These are phyloP conservation scores for Cerastoderma edule DNA, from an alignment of 2,888 invertebrate species.

Conservation along the genomic window DNA sequence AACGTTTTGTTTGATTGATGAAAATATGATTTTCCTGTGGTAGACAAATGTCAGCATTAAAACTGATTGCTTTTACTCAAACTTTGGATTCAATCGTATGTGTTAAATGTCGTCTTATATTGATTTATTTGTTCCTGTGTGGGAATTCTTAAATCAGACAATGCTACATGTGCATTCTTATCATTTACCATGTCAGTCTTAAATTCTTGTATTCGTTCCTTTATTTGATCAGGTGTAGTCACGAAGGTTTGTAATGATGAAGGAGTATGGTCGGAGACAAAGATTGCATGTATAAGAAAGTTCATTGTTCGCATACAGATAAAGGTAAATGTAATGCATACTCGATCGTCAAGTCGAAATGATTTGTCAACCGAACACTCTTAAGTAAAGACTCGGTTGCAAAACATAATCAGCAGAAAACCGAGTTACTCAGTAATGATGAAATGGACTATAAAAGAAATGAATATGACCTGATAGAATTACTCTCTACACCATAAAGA, in stretches of 20 bases:
- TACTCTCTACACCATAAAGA: background rate
- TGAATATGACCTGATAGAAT: background rate
- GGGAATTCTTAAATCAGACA: background rate
- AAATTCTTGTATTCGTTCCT: background rate
- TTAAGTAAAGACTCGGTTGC: too few relatives aligned
- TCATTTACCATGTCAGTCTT: background rate
- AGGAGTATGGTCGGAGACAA: conserved; percentile 14
- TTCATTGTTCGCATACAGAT: background rate
- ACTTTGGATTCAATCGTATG: too few relatives aligned
- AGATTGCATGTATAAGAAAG: conserved; percentile 5
- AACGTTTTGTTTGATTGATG: too few relatives aligned
- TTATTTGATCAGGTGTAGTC: background rate
- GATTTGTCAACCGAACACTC: too few relatives aligned
- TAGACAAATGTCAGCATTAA: too few relatives aligned
- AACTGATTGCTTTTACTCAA: too few relatives aligned
- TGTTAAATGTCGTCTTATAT: background rate
- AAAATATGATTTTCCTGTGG: too few relatives aligned
- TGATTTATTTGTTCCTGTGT: background rate
- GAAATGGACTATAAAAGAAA: background rate
- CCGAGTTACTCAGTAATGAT: background rate
- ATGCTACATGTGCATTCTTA: background rate
- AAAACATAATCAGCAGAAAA: background rate
- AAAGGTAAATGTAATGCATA: conserved; percentile 12
- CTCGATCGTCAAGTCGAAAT: background rate
- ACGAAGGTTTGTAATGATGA: background rate